Evolutionary conservation across 2,797 vertebrate species (phyloP).

Genomic region (Alcedo quadribrachys): DNA sequence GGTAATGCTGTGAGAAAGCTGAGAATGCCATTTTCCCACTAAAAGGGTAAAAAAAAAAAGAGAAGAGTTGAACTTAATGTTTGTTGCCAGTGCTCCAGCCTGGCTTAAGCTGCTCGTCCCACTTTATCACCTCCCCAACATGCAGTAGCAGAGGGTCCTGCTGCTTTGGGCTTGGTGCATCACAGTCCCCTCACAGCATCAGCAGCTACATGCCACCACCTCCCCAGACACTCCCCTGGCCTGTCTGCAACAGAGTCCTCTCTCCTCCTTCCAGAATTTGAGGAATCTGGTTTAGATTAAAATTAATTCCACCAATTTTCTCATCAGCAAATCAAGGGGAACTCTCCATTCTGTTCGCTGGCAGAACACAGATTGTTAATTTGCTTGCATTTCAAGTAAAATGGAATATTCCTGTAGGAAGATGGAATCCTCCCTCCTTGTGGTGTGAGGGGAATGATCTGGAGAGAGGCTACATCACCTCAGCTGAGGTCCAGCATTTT

Average conservation of each 20-base stretch:
- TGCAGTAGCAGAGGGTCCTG: not conserved
- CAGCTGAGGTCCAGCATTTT: not conserved
- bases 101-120: not conserved
- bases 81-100: not conserved
- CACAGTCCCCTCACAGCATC: not conserved
- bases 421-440: not conserved
- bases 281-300: constrained; percentile 33
- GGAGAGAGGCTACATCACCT: not conserved
- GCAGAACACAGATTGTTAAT: not conserved
- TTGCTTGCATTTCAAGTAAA: not conserved
- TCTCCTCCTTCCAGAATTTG: not conserved
- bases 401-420: not conserved
- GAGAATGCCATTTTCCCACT: not conserved
- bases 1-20: not conserved
- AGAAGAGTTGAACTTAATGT: not conserved
- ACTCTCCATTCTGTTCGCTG: not conserved
- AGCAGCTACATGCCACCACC: not conserved
- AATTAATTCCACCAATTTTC: not conserved
- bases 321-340: not conserved
- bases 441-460: not conserved
- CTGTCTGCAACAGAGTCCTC: not conserved
- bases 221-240: not conserved
- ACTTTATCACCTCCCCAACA: not conserved
- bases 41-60: rapidly evolving
- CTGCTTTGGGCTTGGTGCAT: not conserved